Base-by-base conservation (phyloP, 1,140 invertebrate genomes). In the Trichonephila clavata region DNA sequence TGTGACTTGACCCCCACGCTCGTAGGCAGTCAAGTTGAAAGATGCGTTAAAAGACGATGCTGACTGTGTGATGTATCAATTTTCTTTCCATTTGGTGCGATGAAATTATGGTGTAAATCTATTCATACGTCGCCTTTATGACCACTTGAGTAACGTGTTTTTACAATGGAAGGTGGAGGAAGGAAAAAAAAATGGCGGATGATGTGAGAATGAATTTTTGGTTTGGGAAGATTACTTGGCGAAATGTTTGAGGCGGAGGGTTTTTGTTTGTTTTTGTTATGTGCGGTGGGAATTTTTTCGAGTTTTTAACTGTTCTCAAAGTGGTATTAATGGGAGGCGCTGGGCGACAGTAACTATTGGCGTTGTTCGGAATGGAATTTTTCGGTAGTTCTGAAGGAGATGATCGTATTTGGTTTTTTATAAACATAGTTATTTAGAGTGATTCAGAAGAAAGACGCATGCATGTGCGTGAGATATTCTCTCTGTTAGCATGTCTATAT, bases 1-100 rank as follows among this genome's bases (percentile, higher is more conserved):
- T 32, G 24, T 14, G 27, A 32, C 16, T 16, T 32, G 27, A 32
- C 71, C 68, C 71, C 71, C 71, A 27, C 71, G 27, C 16, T 77
- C 71, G 71, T 32, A 77, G 71, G 71, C 81, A 83, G 43, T 83
- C 16, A 10, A 83, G 81, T 83, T 27, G 81, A 83, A 83, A 83
- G 81, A 59, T 27, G 16, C 71, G 71, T 77, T 77, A 39, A 77
- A 32, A 77, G 71, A 77, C 71, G 27, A 18, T 77, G 71, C 27
- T 32, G 71, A 27, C 16, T 77, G 81, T 50, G 20, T 83, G 81
- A 83, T 83, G 81, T 83, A 83, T 83, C 81, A 83, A 83, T 83
- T 83, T 83, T 83, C 81, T 83, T 83, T 59, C 81, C 81, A 83
- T 83, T 83, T 83, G 81, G 81, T 21, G 7, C 1, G 81, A 1